Evolutionary conservation across 2,797 vertebrate genomes (phyloP).

Genomic region (Syndactyla subalaris): DNA sequence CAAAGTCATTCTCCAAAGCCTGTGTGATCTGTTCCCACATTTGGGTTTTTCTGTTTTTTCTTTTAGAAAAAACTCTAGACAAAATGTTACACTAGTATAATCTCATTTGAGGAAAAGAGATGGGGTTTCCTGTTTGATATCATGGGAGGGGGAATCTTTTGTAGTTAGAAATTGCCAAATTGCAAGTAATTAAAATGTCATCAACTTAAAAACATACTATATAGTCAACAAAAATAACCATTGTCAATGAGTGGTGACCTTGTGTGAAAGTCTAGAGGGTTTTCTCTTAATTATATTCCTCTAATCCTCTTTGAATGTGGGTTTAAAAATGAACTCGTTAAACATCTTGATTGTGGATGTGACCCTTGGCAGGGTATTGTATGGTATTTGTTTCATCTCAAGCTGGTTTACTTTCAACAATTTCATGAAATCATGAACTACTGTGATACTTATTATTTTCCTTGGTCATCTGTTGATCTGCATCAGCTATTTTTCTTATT

Average conservation of each 20-base stretch:
- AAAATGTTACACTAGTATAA: neutral
- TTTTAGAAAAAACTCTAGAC: neutral
- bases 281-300: constrained; percentile 1
- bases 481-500: neutral
- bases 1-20: neutral
- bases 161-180: neutral
- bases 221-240: neutral
- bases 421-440: neutral
- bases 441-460: neutral
- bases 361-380: neutral
- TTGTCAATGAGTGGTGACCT: neutral
- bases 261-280: neutral
- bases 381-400: neutral
- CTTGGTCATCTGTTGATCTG: neutral
- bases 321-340: neutral
- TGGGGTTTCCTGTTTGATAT: neutral
- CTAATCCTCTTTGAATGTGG: constrained; percentile 6
- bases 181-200: neutral
- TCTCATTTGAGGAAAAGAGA: neutral
- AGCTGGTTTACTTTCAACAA: neutral
- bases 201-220: neutral
- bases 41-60: neutral
- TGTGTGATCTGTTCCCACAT: neutral
- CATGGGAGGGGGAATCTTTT: neutral
- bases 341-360: neutral